Evolutionary conservation across 2,113 vertebrate species (phyloP), one percentile per base, ranked within the genome.

Genomic region (Ploceus nigricollis): DNA sequence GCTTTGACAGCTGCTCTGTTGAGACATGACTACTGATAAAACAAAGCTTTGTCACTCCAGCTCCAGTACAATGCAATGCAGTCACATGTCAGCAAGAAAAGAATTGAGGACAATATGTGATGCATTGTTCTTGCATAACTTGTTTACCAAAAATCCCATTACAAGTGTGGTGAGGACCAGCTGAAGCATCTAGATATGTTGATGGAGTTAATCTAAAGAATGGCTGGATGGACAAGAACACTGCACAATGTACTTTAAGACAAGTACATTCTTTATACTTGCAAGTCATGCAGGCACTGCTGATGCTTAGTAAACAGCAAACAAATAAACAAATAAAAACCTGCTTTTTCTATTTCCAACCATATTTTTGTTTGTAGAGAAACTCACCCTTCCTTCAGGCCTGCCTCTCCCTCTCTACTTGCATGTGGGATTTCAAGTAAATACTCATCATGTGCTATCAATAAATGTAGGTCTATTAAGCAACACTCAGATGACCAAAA

Each of bases 1-100:
- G 73, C 68, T 92, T 33, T 90, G 85, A 94, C 86, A 95, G 80
- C 68, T 87, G 76, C 79, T 95, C 82, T 91, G 37, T 27, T 93
- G 90, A 96, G 86, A 93, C 90, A 61, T 53, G 82, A 51, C 66
- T 47, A 22, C 64, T 64, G 93, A 89, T 83, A 82, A 68, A 94
- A 77, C 42, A 90, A 63, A 87, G 72, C 88, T 93, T 44, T 83
- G 60, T 64, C 87, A 56, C 60, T 81, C n/a, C 91, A 81, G 72
- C 89, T 70, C 48, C 58, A 60, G 54, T 2, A 78, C 68, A 88
- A 84, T 3, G 68, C 42, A 60, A 54, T 13, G 54, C 93, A 83
- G 79, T 63, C 89, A 66, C 79, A 15, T 25, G 66, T 33, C 82
- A 83, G 64, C 71, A 42, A 13, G 57, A 27, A 31, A 68, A 71